Evolutionary conservation across 1,140 invertebrate genomes (phyloP).

Genomic region (Brachionus manjavacas): DNA sequence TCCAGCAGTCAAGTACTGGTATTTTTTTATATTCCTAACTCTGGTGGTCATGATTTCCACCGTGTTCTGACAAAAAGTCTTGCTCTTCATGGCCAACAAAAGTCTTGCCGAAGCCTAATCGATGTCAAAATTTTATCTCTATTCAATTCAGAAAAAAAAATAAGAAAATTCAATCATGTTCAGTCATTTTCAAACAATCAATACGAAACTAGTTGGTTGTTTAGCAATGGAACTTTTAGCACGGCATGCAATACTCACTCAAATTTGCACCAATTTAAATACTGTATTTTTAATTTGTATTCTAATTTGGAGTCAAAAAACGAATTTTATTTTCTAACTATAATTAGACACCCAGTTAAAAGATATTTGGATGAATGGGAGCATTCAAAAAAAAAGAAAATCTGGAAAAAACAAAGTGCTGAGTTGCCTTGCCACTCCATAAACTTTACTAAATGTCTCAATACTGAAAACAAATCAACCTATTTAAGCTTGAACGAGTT

Average conservation of each 20-base stretch:
- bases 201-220: conserved; percentile 69
- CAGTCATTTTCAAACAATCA: conserved; percentile 21
- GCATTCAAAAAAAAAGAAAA: conserved; percentile 91
- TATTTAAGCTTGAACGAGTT: conserved; percentile 69
- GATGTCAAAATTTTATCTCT: too few species aligned
- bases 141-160: not conserved
- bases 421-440: conserved; percentile 66
- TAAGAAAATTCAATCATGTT: not conserved
- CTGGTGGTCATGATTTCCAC: conserved; percentile 68
- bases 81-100: too few species aligned
- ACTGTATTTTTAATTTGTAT: conserved; percentile 60
- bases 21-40: conserved; percentile 96
- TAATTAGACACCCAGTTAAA: conserved; percentile 81
- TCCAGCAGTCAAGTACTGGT: conserved; percentile 80
- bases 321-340: conserved; percentile 87
- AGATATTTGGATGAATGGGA: conserved; percentile 82
- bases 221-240: conserved; percentile 94
- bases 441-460: not conserved
- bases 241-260: conserved; percentile 98
- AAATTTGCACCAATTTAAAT: conserved; percentile 91
- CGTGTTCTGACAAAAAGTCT: too few species aligned
- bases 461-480: conserved; percentile 42
- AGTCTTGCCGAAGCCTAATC: too few species aligned
- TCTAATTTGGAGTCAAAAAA: not conserved
- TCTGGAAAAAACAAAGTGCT: conserved; percentile 76